Evolutionary conservation across 2,113 vertebrate genomes (phyloP).

Genomic region (Ursus arctos): DNA sequence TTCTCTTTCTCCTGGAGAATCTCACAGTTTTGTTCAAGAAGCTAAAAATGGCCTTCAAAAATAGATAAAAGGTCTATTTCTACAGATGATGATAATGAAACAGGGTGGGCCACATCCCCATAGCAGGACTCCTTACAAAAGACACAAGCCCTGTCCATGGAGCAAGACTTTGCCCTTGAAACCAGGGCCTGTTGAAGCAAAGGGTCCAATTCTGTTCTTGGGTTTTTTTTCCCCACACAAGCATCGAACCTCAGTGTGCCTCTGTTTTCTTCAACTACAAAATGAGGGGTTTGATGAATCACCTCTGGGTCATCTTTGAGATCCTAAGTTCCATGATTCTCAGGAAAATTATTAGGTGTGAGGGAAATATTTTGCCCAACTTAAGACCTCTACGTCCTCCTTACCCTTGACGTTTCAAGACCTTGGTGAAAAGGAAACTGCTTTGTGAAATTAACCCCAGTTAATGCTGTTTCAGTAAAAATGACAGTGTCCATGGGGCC

Average conservation of each 20-base stretch:
- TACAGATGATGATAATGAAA: neutral
- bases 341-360: neutral
- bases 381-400: neutral
- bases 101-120: rapidly evolving
- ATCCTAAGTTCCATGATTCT: neutral
- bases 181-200: neutral
- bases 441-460: neutral
- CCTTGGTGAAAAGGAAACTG: neutral
- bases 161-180: neutral
- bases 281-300: neutral
- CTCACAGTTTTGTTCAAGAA: neutral
- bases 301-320: neutral
- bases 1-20: neutral
- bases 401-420: neutral
- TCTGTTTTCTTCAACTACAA: neutral
- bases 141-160: no score
- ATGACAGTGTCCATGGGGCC: rapidly evolving
- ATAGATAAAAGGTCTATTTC: neutral
- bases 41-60: neutral
- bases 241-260: neutral
- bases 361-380: neutral
- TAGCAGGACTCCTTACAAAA: neutral
- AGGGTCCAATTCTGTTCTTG: neutral
- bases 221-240: rapidly evolving
- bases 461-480: neutral